Base-by-base conservation (phyloP, 2,113 vertebrate species). In the Rafetus swinhoei region DNA sequence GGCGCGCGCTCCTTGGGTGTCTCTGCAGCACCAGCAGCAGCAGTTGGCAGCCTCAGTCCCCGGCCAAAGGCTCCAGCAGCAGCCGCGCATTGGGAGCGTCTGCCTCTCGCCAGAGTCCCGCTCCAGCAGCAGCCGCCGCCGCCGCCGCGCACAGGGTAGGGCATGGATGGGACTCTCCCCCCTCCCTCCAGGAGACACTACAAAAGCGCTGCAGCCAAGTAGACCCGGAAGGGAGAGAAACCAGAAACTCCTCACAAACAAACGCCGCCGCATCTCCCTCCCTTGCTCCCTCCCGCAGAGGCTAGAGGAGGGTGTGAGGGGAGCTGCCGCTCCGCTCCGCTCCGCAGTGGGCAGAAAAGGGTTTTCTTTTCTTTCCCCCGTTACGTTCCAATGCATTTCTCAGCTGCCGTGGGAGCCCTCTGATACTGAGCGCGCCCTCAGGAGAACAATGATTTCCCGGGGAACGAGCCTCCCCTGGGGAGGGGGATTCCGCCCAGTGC, bases 311-410 rank as follows among this genome's bases (percentile, higher is more conserved):
- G 18, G 13, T 59, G 50, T 35, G 11, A 5, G 65, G 32, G 16
- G 8, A 35, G 18, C 32, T 9, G 55, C 32, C 25, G 24, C 4
- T 35, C 52, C n/a, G 24, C 4, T 35, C 52, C n/a, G 25, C 18
- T 27, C 16, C 32, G 8, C 9, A 27, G 19, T 16, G 14, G 4
- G 21, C 29, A n/a, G 18, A 57, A 39, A n/a, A 11, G 10, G 16
- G 50, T 81, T 85, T 60, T 9, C 27, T 65, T n/a, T 54, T 45
- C 52, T 62, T 24, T 3, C 45, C 29, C n/a, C 56, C n/a, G 35
- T 87, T 84, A 72, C 79, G 45, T 57, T 85, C 96, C 16, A 21
- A 98, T 97, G 98, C 92, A 74, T 81, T 74, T 74, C 80, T 29
- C 32, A 52, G 74, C 79, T 45, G 50, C 79, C 62, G 76, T 54